Percentiles rank a stretch among this genome's conserved stretches.
Conservation (phyloP, 2,113 vertebrate species). For the Thunnus thynnus region DNA sequence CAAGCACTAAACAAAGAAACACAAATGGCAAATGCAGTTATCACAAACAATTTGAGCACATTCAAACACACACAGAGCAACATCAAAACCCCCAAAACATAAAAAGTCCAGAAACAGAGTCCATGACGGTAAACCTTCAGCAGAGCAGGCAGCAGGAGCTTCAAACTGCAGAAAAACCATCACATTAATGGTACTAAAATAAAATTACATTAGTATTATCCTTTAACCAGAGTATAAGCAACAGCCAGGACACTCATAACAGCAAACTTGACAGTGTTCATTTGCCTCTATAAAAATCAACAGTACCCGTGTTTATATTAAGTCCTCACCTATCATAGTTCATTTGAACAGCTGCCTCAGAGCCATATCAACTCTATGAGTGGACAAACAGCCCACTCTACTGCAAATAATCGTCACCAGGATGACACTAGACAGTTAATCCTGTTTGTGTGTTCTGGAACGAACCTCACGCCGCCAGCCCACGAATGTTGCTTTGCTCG, state of each 20-base stretch:
- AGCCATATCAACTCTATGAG: conserved; percentile 43
- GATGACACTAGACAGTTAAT: conserved; percentile 29
- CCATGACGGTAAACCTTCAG: not conserved
- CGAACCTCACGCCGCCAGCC: conserved; percentile 2
- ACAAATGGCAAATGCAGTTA: too few relatives aligned
- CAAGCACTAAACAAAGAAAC: too few relatives aligned
- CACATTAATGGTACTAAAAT: not conserved
- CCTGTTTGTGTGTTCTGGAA: conserved; percentile 3
- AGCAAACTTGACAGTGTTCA: conserved; percentile 42
- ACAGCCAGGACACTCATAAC: not conserved
- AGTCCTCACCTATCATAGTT: conserved; percentile 56
- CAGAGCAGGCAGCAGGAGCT: not conserved
- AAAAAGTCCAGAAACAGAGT: too few relatives aligned
- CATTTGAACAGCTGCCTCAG: conserved; percentile 76
- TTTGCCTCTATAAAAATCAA: conserved; percentile 52
- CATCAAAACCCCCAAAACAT: too few relatives aligned
- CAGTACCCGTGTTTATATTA: conserved; percentile 57
- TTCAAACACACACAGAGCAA: too few relatives aligned
- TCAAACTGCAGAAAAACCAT: not conserved
- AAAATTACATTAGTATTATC: not conserved
- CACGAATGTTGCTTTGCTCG: not conserved
- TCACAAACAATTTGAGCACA: too few relatives aligned
- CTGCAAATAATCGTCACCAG: conserved; percentile 44
- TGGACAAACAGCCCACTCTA: conserved; percentile 57
- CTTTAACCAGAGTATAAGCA: conserved; percentile 15